Evolutionary conservation across 2,888 invertebrate genomes (phyloP), one percentile per base, ranked within the genome.

Genomic region (Gibbula magus): DNA sequence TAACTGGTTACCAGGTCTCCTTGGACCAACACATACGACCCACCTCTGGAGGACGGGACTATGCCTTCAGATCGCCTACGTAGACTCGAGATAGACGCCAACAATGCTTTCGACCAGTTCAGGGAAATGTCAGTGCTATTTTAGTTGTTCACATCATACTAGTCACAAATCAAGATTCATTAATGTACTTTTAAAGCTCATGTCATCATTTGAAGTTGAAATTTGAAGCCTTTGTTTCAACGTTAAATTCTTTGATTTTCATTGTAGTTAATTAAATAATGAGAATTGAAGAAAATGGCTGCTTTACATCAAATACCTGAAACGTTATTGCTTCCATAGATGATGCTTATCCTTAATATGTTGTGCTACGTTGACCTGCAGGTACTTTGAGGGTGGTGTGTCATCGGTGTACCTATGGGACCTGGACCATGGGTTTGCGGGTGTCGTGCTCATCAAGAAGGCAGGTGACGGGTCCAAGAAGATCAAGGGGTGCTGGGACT

Each of bases 321-420:
- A n/a, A n/a, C n/a, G n/a, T 52, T 52, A 18, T 52, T 52, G 52
- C 10, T 20, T 61, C 13, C 20, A 10, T n/a, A 61, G 20, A 61
- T 20, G 61, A 61, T 18, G 61, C 10, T 8, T 54, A 51, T 67
- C 66, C 66, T 54, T 67, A 54, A 32, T 18, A 18, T 29, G 7
- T 54, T 82, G 2, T 73, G 35, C 13, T 52, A 2, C 51, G 18
- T 70, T 29, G 13, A 18, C 18, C n/a, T 83, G 76, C 85, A 94
- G 93, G 96, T 99, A 99, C 93, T 99, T 98, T 93, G 99, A 99
- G 93, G 99, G 99, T 78, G 99, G 99, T 0, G 98, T 99, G 0
- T 99, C 99, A 22, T 99, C 99, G 7, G 99, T 99, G 3, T 99
- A 99, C 93, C 95, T 99, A 85, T 99, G 99, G 99, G 99, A 99